Evolutionary conservation across 2,113 vertebrate species (phyloP).

Genomic region (Chloropsis cyanopogon): DNA sequence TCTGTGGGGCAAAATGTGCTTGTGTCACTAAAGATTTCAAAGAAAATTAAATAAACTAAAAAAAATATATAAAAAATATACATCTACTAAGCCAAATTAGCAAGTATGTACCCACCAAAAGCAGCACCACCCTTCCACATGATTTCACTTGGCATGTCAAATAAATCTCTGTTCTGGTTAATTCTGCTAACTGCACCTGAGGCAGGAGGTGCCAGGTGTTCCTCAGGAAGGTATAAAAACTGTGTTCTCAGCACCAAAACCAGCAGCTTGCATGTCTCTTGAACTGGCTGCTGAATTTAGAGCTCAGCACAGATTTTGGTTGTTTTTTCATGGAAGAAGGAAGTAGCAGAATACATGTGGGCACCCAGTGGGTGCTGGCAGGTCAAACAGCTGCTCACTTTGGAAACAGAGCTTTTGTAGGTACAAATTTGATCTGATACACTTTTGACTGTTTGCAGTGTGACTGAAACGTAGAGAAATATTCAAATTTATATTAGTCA

Average conservation of each 20-base stretch:
- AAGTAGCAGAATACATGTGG: background rate
- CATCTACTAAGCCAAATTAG: background rate
- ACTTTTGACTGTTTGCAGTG: background rate
- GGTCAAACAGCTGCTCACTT: background rate
- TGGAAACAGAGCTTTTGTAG: background rate
- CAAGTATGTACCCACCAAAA: background rate
- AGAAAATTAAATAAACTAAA: background rate
- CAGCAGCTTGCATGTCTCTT: background rate
- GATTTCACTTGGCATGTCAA: background rate
- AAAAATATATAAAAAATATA: background rate
- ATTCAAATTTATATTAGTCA: background rate
- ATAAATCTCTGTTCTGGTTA: background rate
- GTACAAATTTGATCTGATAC: background rate
- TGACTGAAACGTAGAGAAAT: background rate
- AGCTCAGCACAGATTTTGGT: background rate
- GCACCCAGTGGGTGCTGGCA: accelerated
- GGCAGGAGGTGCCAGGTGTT: background rate
- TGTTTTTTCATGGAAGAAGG: background rate
- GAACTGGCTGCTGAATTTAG: background rate
- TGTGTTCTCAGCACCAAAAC: background rate
- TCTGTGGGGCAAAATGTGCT: background rate
- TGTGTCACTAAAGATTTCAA: background rate
- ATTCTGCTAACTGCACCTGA: background rate
- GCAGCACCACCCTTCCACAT: accelerated
- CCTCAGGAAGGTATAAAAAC: background rate